Evolutionary conservation across 1,140 invertebrate genomes (phyloP).

Genomic region (Drosophila tristis): DNA sequence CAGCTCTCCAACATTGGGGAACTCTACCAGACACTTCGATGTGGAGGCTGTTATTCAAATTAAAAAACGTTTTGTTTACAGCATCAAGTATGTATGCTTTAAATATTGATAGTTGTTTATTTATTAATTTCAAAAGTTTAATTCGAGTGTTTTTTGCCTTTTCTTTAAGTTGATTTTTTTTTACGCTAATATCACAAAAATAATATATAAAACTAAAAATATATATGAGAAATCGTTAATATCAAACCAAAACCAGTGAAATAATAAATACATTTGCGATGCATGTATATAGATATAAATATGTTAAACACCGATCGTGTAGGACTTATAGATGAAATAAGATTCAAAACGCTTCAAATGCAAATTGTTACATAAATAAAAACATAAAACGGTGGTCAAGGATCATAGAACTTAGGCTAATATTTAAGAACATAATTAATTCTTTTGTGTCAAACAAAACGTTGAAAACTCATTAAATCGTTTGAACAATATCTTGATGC

Average conservation of each 20-base stretch:
- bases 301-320: constrained; percentile 43
- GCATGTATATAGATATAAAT: constrained; percentile 29
- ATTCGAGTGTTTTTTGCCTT: constrained; percentile 73
- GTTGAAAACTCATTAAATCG: constrained; percentile 37
- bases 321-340: constrained; percentile 28
- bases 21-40: too few relatives aligned
- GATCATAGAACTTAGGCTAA: constrained; percentile 41
- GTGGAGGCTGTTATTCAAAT: background rate
- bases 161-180: constrained; percentile 63
- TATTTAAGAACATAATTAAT: constrained; percentile 23
- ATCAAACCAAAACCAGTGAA: constrained; percentile 70
- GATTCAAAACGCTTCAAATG: constrained; percentile 37
- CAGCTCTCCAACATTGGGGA: too few relatives aligned
- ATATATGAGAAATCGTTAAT: constrained; percentile 50
- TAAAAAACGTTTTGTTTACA: background rate
- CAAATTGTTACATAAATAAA: constrained; percentile 41
- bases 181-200: constrained; percentile 82
- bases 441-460: constrained; percentile 51
- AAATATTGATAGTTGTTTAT: constrained; percentile 69
- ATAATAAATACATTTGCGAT: constrained; percentile 46
- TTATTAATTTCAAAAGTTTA: constrained; percentile 80
- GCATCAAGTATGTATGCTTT: constrained; percentile 15
- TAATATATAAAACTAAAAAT: constrained; percentile 79
- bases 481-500: constrained; percentile 41
- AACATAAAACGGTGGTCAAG: constrained; percentile 47